These are phyloP conservation scores for Crocuta crocuta DNA, from an alignment of 2,113 vertebrate genomes.

Conservation along the genomic window DNA sequence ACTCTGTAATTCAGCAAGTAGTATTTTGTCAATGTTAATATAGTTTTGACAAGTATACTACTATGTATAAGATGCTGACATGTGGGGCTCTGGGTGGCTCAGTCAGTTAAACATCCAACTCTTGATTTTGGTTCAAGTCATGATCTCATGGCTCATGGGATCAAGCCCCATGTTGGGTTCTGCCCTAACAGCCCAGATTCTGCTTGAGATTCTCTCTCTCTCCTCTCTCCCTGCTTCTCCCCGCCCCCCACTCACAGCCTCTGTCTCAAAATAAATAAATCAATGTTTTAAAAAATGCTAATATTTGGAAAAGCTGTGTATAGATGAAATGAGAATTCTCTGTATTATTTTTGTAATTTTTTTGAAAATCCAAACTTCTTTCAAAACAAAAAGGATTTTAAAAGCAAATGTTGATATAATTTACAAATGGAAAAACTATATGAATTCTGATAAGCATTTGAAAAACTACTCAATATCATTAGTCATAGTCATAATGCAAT, in stretches of 20 bases:
- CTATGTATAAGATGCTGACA: neutral
- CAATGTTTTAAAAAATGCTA: neutral
- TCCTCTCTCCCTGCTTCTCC: no score
- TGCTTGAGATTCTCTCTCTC: no score
- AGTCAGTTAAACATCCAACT: no score
- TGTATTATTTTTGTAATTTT: neutral
- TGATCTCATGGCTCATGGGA: no score
- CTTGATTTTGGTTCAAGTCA: no score
- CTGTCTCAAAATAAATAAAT: no score
- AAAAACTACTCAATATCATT: neutral
- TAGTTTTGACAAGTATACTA: neutral
- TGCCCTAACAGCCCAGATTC: no score
- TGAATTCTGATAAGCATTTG: neutral
- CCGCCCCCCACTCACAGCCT: no score
- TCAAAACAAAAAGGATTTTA: neutral
- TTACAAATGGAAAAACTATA: neutral
- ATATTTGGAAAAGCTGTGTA: neutral
- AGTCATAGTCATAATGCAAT: neutral
- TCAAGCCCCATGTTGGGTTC: no score
- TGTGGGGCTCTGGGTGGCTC: no score
- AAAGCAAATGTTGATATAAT: neutral
- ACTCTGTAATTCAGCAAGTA: neutral
- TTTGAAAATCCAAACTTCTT: neutral
- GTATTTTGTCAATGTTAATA: neutral
- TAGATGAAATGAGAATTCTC: neutral